Evolutionary conservation across 2,797 vertebrate genomes (phyloP).

Genomic region (Helicolenus hilgendorfi): DNA sequence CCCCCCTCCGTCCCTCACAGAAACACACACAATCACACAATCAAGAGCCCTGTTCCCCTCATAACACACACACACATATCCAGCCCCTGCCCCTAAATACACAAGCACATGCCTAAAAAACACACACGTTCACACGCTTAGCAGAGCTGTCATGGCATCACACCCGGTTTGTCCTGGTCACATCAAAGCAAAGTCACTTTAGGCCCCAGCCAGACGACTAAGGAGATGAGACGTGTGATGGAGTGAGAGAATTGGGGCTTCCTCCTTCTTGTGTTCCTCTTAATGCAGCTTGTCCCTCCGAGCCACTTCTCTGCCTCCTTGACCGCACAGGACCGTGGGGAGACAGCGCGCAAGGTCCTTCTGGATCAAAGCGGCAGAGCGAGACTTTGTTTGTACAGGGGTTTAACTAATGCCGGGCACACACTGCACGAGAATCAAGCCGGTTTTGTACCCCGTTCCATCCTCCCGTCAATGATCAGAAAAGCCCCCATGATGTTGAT

Average conservation of each 20-base stretch:
- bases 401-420: neutral
- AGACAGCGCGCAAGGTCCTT: slow-evolving; percentile 69
- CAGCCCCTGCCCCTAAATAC: slow-evolving; percentile 42
- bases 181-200: slow-evolving; percentile 86
- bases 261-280: slow-evolving; percentile 77
- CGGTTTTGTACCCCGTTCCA: no score
- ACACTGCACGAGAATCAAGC: no score
- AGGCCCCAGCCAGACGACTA: slow-evolving; percentile 77
- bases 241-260: slow-evolving; percentile 81
- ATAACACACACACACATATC: slow-evolving; percentile 29
- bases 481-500: no score
- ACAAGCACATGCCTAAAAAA: slow-evolving; percentile 58
- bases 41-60: slow-evolving; percentile 38
- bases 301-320: slow-evolving; percentile 82
- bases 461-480: no score
- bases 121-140: slow-evolving; percentile 70
- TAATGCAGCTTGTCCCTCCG: slow-evolving; percentile 80
- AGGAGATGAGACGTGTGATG: slow-evolving; percentile 83
- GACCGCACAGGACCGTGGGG: slow-evolving; percentile 77
- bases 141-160: slow-evolving; percentile 74
- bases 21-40: slow-evolving; percentile 17
- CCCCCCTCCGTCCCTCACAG: slow-evolving; percentile 19
- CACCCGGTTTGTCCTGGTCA: slow-evolving; percentile 80
- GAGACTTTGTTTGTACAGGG: slow-evolving; percentile 33
- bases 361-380: slow-evolving; percentile 63